Evolutionary conservation across 1,140 invertebrate genomes (phyloP).

Genomic region (Elysia chlorotica): DNA sequence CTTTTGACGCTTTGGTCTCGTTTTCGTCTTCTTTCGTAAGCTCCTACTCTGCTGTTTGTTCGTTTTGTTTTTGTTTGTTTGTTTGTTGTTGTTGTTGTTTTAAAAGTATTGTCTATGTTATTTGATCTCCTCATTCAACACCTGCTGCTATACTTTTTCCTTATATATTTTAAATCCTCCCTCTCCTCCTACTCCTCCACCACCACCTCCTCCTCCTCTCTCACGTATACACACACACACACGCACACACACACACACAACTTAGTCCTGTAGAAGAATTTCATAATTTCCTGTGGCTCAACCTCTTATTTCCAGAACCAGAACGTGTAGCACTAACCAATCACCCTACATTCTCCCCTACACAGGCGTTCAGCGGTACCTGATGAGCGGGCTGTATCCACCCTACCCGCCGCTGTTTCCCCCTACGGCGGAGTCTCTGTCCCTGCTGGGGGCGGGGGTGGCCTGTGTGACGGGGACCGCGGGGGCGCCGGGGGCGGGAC

Average conservation of each 20-base stretch:
- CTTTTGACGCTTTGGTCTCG: no score
- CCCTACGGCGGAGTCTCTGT: slow-evolving; percentile 3
- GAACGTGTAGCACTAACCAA: not conserved
- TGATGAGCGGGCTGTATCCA: slow-evolving; percentile 16
- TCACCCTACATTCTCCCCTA: not conserved
- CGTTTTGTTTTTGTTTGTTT: no score
- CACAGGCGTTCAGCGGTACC: slow-evolving; percentile 9
- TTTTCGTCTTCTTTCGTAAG: no score
- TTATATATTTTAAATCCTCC: no score
- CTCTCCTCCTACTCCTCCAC: no score
- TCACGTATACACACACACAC: not conserved
- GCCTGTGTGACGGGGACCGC: not conserved
- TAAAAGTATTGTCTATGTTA: no score
- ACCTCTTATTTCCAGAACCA: not conserved
- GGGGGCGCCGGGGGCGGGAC: not conserved
- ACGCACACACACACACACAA: not conserved
- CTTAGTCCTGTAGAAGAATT: not conserved
- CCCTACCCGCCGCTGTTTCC: slow-evolving; percentile 15
- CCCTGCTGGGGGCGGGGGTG: slow-evolving; percentile 10
- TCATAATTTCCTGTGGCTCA: not conserved
- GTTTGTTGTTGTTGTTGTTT: no score
- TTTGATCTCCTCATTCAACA: no score
- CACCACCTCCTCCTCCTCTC: not conserved
- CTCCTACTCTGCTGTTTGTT: no score
- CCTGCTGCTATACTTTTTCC: no score